Conservation (phyloP, 2,888 invertebrate species). For the Sinohyriopsis cumingii region DNA sequence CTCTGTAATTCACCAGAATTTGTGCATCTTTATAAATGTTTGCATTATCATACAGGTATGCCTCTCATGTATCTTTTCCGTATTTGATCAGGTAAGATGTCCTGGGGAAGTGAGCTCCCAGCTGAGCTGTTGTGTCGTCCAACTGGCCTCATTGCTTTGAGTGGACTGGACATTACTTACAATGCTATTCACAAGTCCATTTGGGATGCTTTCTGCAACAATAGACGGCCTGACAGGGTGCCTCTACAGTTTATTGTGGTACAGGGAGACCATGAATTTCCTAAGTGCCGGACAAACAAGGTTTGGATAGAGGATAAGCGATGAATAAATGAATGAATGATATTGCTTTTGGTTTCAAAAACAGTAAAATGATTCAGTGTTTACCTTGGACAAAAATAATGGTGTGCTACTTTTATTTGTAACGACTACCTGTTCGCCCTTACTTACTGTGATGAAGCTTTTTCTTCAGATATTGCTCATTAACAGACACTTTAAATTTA, state of each 20-base stretch:
- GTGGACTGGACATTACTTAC: constrained; percentile 88
- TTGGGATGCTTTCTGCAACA: constrained; percentile 93
- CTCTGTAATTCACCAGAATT: too few relatives aligned
- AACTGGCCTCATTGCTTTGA: constrained; percentile 88
- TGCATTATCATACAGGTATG: too few relatives aligned
- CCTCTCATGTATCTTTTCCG: too few relatives aligned
- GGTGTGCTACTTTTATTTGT: too few relatives aligned
- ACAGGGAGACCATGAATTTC: constrained; percentile 88
- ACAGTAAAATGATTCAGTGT: too few relatives aligned
- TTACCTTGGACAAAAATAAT: too few relatives aligned
- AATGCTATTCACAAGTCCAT: constrained; percentile 91
- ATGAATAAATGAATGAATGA: background rate
- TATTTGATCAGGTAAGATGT: constrained; percentile 50
- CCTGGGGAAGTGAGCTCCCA: constrained; percentile 78
- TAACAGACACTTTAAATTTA: too few relatives aligned
- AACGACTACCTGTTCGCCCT: too few relatives aligned
- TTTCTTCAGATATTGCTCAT: too few relatives aligned
- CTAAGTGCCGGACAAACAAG: constrained; percentile 74
- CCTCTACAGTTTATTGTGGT: constrained; percentile 88
- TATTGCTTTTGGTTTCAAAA: too few relatives aligned
- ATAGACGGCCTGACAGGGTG: constrained; percentile 85
- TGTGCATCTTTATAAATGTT: too few relatives aligned
- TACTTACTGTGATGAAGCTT: too few relatives aligned
- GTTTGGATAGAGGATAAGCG: constrained; percentile 12
- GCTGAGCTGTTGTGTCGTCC: constrained; percentile 88